Percentiles rank a stretch among this genome's conserved stretches.
Conservation (phyloP, 2,888 invertebrate species). For the Entomobrya multifasciata region DNA sequence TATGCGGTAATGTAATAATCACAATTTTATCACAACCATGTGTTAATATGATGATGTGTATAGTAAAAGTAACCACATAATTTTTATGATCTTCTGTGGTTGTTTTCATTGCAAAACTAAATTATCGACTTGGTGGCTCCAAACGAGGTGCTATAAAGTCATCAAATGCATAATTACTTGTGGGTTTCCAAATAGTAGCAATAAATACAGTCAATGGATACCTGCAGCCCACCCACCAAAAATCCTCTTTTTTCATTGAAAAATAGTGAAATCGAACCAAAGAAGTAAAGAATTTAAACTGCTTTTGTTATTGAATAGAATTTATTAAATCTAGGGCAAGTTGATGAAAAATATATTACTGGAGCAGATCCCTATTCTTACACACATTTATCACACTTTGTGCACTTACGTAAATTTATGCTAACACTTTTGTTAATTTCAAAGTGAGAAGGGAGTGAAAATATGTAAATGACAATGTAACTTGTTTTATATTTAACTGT, state of each 20-base stretch:
- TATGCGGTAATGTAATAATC: not conserved
- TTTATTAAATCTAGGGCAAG: not conserved
- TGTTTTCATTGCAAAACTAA: not conserved
- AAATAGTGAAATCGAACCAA: too few relatives aligned
- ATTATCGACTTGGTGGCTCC: slow-evolving; percentile 17
- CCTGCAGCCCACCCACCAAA: slow-evolving; percentile 20
- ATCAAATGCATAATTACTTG: slow-evolving; percentile 16
- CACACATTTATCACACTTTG: not conserved
- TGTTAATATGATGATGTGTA: not conserved
- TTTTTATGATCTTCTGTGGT: not conserved
- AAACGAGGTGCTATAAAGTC: slow-evolving; percentile 31
- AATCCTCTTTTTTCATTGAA: not conserved
- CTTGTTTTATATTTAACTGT: too few relatives aligned
- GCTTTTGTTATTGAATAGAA: not conserved
- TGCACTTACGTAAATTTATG: not conserved
- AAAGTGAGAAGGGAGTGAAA: not conserved
- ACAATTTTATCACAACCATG: slow-evolving; percentile 1
- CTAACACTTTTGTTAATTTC: not conserved
- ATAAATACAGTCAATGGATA: not conserved
- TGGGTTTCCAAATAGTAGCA: not conserved
- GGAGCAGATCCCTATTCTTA: not conserved
- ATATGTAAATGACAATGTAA: slow-evolving; percentile 8
- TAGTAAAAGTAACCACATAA: slow-evolving; percentile 6
- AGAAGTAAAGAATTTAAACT: not conserved
- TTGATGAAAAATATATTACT: not conserved